Conservation (phyloP, 2,888 invertebrate species). For the Deilephila porcellus region DNA sequence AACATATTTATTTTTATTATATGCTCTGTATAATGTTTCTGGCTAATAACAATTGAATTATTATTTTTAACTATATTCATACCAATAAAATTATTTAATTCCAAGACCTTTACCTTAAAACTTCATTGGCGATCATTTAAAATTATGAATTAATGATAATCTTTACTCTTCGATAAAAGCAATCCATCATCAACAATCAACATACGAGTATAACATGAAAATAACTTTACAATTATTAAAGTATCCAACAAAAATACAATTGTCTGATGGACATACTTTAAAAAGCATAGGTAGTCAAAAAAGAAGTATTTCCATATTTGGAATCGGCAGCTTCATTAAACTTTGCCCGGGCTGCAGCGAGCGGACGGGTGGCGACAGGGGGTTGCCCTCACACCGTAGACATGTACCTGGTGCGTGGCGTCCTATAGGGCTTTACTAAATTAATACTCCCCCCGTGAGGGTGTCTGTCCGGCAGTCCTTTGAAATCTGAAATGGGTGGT, state of each 20-base stretch:
- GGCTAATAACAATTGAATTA: conserved; percentile 39
- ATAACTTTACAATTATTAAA: conserved; percentile 42
- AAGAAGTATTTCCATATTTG: conserved; percentile 20
- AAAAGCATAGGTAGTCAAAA: conserved; percentile 44
- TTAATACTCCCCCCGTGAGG: conserved; percentile 1
- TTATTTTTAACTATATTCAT: conserved; percentile 39
- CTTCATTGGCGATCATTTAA: not conserved
- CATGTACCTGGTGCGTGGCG: not conserved
- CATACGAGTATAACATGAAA: conserved; percentile 41
- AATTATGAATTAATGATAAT: not conserved
- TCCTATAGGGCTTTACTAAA: not conserved
- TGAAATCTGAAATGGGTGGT: conserved; percentile 2
- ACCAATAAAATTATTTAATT: conserved; percentile 43
- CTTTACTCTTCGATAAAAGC: not conserved
- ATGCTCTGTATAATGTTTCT: conserved; percentile 38
- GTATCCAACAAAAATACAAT: conserved; percentile 44
- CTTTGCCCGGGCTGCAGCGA: not conserved
- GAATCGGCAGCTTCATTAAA: not conserved
- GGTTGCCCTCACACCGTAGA: not conserved
- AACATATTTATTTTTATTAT: conserved; percentile 45
- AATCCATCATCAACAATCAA: conserved; percentile 45
- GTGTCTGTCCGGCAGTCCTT: not conserved
- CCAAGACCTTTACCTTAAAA: conserved; percentile 44
- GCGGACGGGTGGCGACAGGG: not conserved
- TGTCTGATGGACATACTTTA: conserved; percentile 37